Base-by-base conservation (phyloP, 1,140 invertebrate genomes). In the Eumaeus atala region DNA sequence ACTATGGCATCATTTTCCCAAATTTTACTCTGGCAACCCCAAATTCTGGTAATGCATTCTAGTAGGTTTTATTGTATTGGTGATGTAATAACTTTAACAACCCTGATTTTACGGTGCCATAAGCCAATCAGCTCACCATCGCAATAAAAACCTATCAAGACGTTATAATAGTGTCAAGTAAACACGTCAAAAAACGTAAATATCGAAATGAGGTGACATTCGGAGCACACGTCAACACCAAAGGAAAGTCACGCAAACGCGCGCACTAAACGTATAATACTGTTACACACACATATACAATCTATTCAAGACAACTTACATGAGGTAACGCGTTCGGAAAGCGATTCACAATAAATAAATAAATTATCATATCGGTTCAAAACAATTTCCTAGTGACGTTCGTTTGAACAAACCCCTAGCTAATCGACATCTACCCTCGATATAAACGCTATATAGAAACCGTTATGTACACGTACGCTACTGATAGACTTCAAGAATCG, bases 401-500 rank as follows among this genome's bases (percentile, higher is more conserved):
- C 64, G 66, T 61, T 77, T 70, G 80, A 80, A 82, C 84, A 79
- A 80, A 79, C 75, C 80, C 74, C 79, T 84, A 86, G 72, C 75
- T 84, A 86, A 64, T 37, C 70, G 78, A 76, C 75, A 75, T 71
- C 80, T 84, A 82, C 70, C 62, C 54, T 67, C 61, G 64, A 73
- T 82, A 83, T 68, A 82, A 77, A 80, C 76, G 66, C 74, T 77
- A 78, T 72, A 65, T 77, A 77, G 65, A 81, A 81, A 79, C 67
- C 64, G 77, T 72, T 57, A 75, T 83, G 77, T 86, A 83, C 82
- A 83, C 74, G 64, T 77, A 82, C 51, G 67, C 73, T 79, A 79
- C 58, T 58, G 54, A 72, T 76, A 73, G 64, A 77, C 61, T 66
- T 65, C 74, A 73, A 78, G 64, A 76, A 70, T 73, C 63, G 61